phyloP scores from a whole-genome alignment of 2,797 vertebrate species.

The Lepus townsendii region DNA sequence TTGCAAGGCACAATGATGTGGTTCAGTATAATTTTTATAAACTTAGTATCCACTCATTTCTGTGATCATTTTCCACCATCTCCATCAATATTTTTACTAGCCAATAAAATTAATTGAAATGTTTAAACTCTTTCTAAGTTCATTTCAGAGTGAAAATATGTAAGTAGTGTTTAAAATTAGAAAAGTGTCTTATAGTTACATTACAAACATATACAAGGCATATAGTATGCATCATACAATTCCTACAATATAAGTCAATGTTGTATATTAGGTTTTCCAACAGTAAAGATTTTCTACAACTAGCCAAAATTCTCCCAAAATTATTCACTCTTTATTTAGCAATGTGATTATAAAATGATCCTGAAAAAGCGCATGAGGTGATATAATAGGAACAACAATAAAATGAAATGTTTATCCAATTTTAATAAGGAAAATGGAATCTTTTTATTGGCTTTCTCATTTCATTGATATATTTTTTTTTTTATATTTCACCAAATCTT shows the following conservation, averaged over 20 bases:
- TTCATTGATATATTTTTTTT: neutral
- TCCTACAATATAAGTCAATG: neutral
- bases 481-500: neutral
- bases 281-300: neutral
- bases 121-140: neutral
- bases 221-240: neutral
- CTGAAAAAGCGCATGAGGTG: too few species aligned
- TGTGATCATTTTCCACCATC: neutral
- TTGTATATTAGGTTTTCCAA: neutral
- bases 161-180: neutral
- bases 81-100: neutral
- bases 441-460: neutral
- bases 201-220: neutral
- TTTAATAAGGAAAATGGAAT: neutral
- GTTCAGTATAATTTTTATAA: neutral
- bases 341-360: too few species aligned
- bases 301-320: neutral
- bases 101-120: neutral
- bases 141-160: neutral
- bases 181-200: neutral
- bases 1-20: neutral
- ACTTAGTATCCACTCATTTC: too few species aligned
- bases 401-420: neutral
- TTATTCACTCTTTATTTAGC: neutral
- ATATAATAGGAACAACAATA: neutral